Percentiles rank a stretch among this genome's conserved stretches.
phyloP scores from a whole-genome alignment of 2,888 invertebrate genomes.

The Heliconius hortense region DNA sequence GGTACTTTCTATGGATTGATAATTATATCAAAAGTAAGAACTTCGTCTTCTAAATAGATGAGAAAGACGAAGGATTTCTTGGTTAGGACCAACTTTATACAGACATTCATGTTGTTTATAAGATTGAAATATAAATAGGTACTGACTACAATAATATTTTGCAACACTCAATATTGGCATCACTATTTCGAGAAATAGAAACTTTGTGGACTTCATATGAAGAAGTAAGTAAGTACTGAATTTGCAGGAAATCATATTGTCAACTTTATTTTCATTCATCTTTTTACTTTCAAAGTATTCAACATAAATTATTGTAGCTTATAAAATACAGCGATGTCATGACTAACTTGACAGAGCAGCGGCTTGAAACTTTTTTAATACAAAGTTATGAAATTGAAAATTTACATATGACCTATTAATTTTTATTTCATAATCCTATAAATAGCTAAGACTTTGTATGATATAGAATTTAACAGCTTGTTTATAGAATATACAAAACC shows the following conservation, averaged over 20 bases:
- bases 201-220: not conserved
- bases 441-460: not conserved
- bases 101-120: not conserved
- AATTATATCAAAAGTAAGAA: not conserved
- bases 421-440: not conserved
- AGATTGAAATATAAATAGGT: not conserved
- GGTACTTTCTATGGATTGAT: not conserved
- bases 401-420: not conserved
- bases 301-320: not conserved
- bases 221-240: not conserved
- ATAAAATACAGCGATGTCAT: not conserved
- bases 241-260: not conserved
- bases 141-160: not conserved
- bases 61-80: not conserved
- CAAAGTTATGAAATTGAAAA: constrained; percentile 1
- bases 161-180: not conserved
- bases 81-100: not conserved
- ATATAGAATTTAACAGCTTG: not conserved
- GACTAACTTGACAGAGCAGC: not conserved
- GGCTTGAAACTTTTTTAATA: constrained; percentile 6
- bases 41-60: not conserved
- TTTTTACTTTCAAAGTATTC: constrained; percentile 10
- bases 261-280: not conserved
- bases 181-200: not conserved
- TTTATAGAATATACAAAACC: not conserved